Percentiles rank a stretch among this genome's conserved stretches.
Evolutionary conservation across 2,888 invertebrate genomes (phyloP).

Genomic region (Heliconius ethilla): DNA sequence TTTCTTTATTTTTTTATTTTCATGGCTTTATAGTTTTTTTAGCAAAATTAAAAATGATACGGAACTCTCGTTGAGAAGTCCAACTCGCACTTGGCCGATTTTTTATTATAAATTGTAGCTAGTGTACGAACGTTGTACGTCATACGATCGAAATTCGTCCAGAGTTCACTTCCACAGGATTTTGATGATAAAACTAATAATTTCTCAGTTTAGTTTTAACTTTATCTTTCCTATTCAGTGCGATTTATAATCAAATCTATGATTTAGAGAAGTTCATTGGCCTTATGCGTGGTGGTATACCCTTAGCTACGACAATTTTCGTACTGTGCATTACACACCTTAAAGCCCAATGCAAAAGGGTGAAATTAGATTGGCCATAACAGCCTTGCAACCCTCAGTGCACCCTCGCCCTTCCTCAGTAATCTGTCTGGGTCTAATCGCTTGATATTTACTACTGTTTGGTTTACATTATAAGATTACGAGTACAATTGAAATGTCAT

Average conservation of each 20-base stretch:
- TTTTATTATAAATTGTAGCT: neutral
- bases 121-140: neutral
- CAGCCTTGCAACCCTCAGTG: conserved; percentile 50
- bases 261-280: conserved; percentile 52
- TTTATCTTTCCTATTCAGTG: conserved; percentile 17
- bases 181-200: too few species aligned
- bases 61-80: too few species aligned
- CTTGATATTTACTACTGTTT: conserved; percentile 60
- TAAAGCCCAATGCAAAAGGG: neutral
- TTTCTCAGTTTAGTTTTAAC: neutral
- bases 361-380: conserved; percentile 36
- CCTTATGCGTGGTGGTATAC: conserved; percentile 51
- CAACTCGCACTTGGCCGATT: too few species aligned
- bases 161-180: neutral
- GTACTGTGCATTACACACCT: conserved; percentile 28
- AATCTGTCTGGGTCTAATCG: conserved; percentile 72
- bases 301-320: conserved; percentile 49
- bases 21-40: neutral
- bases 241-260: conserved; percentile 40
- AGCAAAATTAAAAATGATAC: too few species aligned
- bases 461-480: conserved; percentile 51
- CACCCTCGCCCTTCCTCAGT: conserved; percentile 60
- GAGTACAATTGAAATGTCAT: conserved; percentile 46
- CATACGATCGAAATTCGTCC: neutral
- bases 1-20: neutral